Evolutionary conservation across 2,113 vertebrate species (phyloP), one percentile per base, ranked within the genome.

Genomic region (Seriola aureovittata): DNA sequence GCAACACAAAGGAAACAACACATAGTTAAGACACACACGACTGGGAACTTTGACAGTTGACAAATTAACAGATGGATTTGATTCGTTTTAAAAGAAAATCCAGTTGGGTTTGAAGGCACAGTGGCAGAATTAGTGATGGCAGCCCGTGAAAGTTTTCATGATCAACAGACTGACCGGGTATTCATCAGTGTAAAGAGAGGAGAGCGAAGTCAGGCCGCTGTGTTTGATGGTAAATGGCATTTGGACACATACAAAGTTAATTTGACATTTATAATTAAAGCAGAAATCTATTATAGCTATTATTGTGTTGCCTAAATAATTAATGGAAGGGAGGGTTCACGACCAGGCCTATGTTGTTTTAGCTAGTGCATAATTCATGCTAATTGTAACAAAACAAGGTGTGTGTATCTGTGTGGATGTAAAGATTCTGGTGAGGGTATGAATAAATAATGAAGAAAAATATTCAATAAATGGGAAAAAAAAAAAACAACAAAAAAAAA

Each of bases 11-110:
- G 29, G 71, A 29, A 29, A 83, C 69, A 40, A n/a, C 67, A 48
- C 59, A 77, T 44, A 78, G 54, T 65, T 19, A 36, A 72, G 72
- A 46, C 75, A 75, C 85, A 88, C 72, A 60, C 40, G 58, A 81
- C 12, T 59, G 79, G 67, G 9, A 50, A 16, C 64, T 36, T 52
- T 68, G 78, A 82, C 69, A 78, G 72, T 34, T 82, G 78, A 80
- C 62, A 79, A 67, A 89, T 84, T 57, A 77, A 57, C 81, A 85
- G 25, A 81, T 81, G 63, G 57, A 55, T 81, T 78, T 80, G 54
- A 79, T 86, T 75, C 38, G 57, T 46, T 74, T 23, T 58, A 71
- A 73, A 67, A 72, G 8, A 10, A 32, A 67, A 72, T 66, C 34
- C 60, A 36, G 42, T 13, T 5, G 52, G 68, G 78, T 75, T 82